These are phyloP conservation scores for Sclerurus mexicanus DNA, from an alignment of 2,113 vertebrate species.

Conservation along the genomic window DNA sequence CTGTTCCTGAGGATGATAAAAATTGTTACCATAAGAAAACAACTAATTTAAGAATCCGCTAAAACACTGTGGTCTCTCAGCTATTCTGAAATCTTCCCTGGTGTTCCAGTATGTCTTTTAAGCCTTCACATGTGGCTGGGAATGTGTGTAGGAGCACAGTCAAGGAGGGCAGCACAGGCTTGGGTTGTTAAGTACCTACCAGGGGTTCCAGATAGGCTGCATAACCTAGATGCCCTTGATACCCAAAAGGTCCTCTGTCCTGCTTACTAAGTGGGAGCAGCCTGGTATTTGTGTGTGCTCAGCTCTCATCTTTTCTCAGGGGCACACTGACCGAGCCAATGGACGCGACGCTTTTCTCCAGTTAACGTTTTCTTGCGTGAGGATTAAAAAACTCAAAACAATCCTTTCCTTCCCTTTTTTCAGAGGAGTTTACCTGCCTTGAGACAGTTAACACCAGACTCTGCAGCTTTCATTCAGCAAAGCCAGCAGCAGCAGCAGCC, in stretches of 20 bases:
- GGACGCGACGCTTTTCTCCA: fast-evolving
- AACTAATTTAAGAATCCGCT: not conserved
- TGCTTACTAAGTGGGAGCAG: not conserved
- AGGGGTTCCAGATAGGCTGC: not conserved
- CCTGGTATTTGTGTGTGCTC: not conserved
- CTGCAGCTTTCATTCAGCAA: constrained; percentile 94
- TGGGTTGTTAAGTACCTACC: not conserved
- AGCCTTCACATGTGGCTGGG: not conserved
- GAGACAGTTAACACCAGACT: constrained; percentile 95
- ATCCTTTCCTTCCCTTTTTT: not conserved
- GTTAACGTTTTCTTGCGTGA: not conserved
- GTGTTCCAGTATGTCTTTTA: not conserved
- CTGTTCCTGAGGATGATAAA: not conserved
- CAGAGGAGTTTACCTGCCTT: constrained; percentile 96
- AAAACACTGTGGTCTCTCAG: not conserved
- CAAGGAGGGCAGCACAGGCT: not conserved
- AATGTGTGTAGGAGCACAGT: fast-evolving
- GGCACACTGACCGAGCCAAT: fast-evolving
- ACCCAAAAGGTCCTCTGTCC: not conserved
- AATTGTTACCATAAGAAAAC: not conserved
- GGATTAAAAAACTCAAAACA: not conserved
- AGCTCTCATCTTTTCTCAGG: not conserved
- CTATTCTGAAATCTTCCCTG: not conserved
- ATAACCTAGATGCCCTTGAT: not conserved
- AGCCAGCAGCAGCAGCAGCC: constrained; percentile 88